Conservation (phyloP, 2,888 invertebrate genomes). For the Scrobipalpa atriplicella region DNA sequence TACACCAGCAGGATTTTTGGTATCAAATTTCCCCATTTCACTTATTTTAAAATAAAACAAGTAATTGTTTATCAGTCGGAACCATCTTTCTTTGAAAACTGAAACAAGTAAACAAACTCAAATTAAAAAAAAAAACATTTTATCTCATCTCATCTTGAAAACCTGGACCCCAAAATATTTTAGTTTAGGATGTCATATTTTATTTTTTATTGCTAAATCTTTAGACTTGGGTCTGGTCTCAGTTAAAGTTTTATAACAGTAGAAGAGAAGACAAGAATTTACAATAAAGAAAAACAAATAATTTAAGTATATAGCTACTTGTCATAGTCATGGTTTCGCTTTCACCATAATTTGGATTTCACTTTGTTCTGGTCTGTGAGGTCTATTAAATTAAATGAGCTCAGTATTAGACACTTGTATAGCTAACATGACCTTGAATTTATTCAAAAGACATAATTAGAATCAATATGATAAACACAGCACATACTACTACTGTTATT, state of each 20-base stretch:
- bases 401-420: not conserved
- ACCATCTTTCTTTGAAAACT: conserved; percentile 91
- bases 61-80: conserved; percentile 88
- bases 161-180: no score
- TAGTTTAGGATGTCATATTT: no score
- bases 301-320: conserved; percentile 24
- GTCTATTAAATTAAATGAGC: not conserved
- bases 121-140: no score
- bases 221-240: not conserved
- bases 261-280: not conserved
- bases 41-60: conserved; percentile 90
- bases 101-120: conserved; percentile 51
- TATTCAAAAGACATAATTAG: conserved; percentile 23
- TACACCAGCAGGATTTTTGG: conserved; percentile 86
- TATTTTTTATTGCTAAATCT: no score
- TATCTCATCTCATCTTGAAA: no score
- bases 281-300: not conserved
- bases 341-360: conserved; percentile 17
- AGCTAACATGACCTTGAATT: not conserved
- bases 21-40: conserved; percentile 84
- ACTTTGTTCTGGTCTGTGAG: not conserved
- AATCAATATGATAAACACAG: conserved; percentile 18
- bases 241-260: not conserved
- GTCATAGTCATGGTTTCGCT: conserved; percentile 19
- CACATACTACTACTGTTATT: conserved; percentile 20